These are phyloP conservation scores for Trissolcus japonicus DNA, from an alignment of 2,888 invertebrate genomes.

Conservation along the genomic window DNA sequence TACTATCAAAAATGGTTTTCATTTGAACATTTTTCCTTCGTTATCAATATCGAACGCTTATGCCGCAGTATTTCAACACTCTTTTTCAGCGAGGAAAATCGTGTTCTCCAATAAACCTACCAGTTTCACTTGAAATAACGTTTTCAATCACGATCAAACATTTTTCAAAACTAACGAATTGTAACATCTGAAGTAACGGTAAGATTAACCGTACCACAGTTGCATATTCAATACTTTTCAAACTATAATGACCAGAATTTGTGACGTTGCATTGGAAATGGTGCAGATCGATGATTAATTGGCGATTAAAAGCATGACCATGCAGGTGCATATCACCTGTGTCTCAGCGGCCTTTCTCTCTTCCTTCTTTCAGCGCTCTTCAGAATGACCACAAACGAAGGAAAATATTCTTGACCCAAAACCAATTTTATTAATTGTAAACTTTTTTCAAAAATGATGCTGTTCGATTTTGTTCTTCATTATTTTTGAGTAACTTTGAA, in stretches of 20 bases:
- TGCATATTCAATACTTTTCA: constrained; percentile 20
- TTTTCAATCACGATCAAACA: constrained; percentile 11
- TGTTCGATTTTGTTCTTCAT: too few relatives aligned
- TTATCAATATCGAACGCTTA: too few relatives aligned
- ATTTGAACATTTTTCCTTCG: too few relatives aligned
- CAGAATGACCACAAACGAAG: too few relatives aligned
- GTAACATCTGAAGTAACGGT: constrained; percentile 25
- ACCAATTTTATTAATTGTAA: too few relatives aligned
- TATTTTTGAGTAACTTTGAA: too few relatives aligned
- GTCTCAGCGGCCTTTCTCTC: constrained; percentile 9
- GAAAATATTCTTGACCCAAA: too few relatives aligned
- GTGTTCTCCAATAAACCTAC: neutral
- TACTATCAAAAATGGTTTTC: too few relatives aligned
- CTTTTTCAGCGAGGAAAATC: too few relatives aligned
- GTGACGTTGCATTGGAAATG: constrained; percentile 3
- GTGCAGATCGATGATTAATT: constrained; percentile 22
- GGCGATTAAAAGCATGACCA: neutral
- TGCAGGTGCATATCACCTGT: constrained; percentile 30
- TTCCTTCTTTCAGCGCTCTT: constrained; percentile 19
- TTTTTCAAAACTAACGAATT: constrained; percentile 36
- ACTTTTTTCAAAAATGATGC: too few relatives aligned
- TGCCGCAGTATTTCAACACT: too few relatives aligned
- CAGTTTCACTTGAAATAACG: neutral
- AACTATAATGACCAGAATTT: constrained; percentile 10
- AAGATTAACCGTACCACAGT: constrained; percentile 23